Percentiles rank a stretch among this genome's conserved stretches.
Evolutionary conservation across 2,113 vertebrate genomes (phyloP).

Genomic region (Fulmarus glacialis): DNA sequence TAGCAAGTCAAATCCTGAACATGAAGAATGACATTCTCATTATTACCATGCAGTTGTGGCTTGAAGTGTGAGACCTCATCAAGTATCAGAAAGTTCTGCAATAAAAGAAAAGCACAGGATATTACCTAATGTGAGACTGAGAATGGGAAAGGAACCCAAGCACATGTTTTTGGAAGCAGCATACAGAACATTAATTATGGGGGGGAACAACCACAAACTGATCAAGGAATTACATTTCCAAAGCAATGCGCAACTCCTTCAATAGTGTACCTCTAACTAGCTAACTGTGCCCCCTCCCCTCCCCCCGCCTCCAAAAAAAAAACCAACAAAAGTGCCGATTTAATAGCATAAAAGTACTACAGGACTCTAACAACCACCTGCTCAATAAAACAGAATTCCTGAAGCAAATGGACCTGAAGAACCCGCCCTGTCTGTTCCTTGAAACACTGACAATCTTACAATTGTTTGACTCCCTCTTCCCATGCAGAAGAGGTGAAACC

Average conservation of each 20-base stretch:
- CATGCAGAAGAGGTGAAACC: neutral
- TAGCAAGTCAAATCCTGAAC: conserved; percentile 85
- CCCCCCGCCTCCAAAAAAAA: neutral
- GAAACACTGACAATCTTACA: neutral
- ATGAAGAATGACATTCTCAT: conserved; percentile 71
- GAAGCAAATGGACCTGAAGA: neutral
- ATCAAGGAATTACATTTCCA: neutral
- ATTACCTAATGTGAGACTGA: neutral
- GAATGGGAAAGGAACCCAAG: neutral
- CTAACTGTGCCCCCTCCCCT: too few relatives aligned
- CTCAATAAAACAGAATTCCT: neutral
- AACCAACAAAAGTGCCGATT: neutral
- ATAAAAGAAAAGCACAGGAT: neutral
- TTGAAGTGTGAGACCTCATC: conserved; percentile 77
- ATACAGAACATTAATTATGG: neutral
- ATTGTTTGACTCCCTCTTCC: neutral
- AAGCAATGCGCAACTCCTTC: neutral
- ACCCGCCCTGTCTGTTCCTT: neutral
- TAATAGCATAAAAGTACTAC: neutral
- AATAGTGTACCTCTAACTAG: neutral
- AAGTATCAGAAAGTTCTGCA: conserved; percentile 85
- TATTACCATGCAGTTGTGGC: neutral
- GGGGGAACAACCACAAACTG: neutral
- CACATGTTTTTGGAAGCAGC: neutral
- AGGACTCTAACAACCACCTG: neutral